phyloP scores from a whole-genome alignment of 2,797 vertebrate genomes.

The Enteromius trimaculatus region DNA sequence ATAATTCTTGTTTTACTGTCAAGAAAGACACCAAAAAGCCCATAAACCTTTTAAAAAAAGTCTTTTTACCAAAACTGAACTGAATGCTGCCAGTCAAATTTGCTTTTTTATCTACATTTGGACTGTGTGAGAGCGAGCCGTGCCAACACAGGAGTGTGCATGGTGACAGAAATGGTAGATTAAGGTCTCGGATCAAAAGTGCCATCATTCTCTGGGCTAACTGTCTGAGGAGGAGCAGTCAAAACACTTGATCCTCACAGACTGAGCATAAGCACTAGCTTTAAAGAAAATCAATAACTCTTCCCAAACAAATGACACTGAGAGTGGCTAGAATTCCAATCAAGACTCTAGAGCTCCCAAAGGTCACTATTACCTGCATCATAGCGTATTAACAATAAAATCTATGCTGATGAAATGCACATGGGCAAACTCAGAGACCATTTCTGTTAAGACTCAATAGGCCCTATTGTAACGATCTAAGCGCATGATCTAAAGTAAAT shows the following conservation, averaged over 20 bases:
- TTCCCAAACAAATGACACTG: constrained; percentile 60
- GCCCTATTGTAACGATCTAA: too few relatives aligned
- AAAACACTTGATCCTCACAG: constrained; percentile 54
- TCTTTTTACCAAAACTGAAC: constrained; percentile 7
- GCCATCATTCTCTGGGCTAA: constrained; percentile 51
- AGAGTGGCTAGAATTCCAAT: constrained; percentile 56
- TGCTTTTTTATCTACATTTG: too few relatives aligned
- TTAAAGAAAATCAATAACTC: constrained; percentile 63
- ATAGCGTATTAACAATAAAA: constrained; percentile 25
- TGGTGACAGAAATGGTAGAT: constrained; percentile 28
- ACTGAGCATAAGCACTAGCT: constrained; percentile 54
- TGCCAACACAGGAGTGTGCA: not conserved
- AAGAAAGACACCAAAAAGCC: not conserved
- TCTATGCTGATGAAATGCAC: constrained; percentile 1
- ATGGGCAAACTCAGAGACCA: not conserved
- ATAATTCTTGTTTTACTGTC: constrained; percentile 30
- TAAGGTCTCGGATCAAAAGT: constrained; percentile 47
- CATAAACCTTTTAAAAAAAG: constrained; percentile 2
- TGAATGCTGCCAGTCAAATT: too few relatives aligned
- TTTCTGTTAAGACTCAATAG: not conserved
- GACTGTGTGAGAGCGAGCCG: too few relatives aligned
- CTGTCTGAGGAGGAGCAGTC: constrained; percentile 53
- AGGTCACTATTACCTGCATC: constrained; percentile 48
- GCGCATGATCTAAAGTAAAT: too few relatives aligned
- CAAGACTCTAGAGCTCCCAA: constrained; percentile 45